These are phyloP conservation scores for Scaptomyza graminum DNA, from an alignment of 1,140 invertebrate species.

Conservation along the genomic window DNA sequence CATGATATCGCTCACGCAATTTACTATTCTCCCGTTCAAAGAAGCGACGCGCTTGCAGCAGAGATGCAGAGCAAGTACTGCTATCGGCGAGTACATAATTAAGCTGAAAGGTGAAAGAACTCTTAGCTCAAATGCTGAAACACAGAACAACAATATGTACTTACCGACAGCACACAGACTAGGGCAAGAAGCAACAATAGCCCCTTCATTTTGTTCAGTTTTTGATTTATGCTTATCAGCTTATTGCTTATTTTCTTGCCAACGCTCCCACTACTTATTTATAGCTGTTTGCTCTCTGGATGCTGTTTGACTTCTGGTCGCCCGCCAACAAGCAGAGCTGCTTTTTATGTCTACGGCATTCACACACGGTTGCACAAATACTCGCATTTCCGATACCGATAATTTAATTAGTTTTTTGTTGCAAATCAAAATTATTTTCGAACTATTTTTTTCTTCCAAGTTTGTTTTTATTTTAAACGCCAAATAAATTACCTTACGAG, in stretches of 20 bases:
- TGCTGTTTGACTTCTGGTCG: conserved; percentile 17
- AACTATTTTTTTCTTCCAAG: background rate
- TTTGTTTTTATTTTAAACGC: background rate
- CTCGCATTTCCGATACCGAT: conserved; percentile 16
- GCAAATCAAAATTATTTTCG: conserved; percentile 8
- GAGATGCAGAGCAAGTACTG: conserved; percentile 54
- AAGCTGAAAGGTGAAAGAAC: conserved; percentile 21
- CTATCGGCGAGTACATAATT: conserved; percentile 27
- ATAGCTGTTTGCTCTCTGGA: background rate
- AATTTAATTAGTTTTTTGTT: background rate
- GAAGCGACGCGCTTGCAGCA: conserved; percentile 54
- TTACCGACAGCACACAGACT: conserved; percentile 11
- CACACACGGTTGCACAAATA: conserved; percentile 1
- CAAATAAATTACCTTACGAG: background rate
- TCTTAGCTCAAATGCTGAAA: background rate
- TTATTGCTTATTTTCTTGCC: background rate
- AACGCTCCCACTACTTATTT: background rate
- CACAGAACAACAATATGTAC: conserved; percentile 9
- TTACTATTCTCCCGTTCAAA: conserved; percentile 67
- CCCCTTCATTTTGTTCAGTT: conserved; percentile 11
- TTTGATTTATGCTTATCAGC: background rate
- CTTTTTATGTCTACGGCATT: conserved; percentile 29
- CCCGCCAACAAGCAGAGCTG: conserved; percentile 3
- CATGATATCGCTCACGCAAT: conserved; percentile 58
- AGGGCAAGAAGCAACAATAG: conserved; percentile 1